Evolutionary conservation across 2,113 vertebrate species (phyloP).

Genomic region (Ploceus nigricollis): DNA sequence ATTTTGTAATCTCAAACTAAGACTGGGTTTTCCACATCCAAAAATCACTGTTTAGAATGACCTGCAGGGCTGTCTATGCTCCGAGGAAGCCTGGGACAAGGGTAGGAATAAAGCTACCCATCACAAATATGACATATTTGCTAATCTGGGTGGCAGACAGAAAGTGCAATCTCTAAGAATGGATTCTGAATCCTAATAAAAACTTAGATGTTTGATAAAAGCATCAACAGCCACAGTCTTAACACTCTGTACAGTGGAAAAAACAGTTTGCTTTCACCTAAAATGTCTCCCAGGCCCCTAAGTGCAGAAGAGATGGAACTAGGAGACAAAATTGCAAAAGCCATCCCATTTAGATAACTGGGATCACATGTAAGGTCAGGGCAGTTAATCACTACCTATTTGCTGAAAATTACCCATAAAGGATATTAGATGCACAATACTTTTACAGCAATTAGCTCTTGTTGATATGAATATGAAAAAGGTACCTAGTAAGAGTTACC

Average conservation of each 20-base stretch:
- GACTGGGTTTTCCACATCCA: neutral
- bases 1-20: neutral
- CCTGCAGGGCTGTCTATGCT: neutral
- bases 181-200: neutral
- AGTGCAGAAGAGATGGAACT: neutral
- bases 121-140: neutral
- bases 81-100: neutral
- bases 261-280: neutral
- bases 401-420: conserved; percentile 4
- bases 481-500: neutral
- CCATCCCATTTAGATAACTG: neutral
- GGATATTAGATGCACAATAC: neutral
- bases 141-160: neutral
- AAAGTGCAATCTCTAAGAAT: neutral
- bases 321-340: neutral
- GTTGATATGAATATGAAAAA: neutral
- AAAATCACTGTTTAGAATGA: neutral
- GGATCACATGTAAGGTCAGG: neutral
- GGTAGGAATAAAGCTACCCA: neutral
- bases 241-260: neutral
- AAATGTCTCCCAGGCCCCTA: neutral
- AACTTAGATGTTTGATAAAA: neutral
- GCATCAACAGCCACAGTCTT: neutral
- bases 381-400: neutral
- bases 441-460: conserved; percentile 6